phyloP scores from a whole-genome alignment of 2,797 vertebrate genomes.

The Otolemur crassicaudatus region DNA sequence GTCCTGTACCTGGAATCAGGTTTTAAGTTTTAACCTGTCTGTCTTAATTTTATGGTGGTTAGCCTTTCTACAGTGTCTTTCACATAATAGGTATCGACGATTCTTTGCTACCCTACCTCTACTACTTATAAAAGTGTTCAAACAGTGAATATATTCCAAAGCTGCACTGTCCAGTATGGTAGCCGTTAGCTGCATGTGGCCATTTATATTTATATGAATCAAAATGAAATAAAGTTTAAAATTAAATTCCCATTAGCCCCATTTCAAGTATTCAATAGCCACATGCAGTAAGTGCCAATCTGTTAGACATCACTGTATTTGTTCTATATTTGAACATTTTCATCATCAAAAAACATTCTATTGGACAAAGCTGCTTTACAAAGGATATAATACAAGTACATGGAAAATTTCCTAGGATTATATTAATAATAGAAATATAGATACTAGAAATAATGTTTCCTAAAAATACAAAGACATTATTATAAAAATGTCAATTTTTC shows the following conservation, averaged over 20 bases:
- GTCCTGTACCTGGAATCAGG: neutral
- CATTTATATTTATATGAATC: slow-evolving; percentile 33
- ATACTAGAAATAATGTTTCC: neutral
- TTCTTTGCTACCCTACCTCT: neutral
- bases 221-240: slow-evolving; percentile 26
- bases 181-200: neutral
- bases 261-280: neutral
- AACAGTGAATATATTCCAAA: neutral
- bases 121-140: slow-evolving; percentile 21
- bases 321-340: neutral
- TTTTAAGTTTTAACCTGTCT: slow-evolving; percentile 24
- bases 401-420: neutral
- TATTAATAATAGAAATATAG: slow-evolving; percentile 8
- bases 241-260: neutral
- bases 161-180: neutral
- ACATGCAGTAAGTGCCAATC: neutral
- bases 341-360: neutral
- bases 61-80: neutral
- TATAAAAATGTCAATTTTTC: slow-evolving; percentile 42
- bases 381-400: neutral
- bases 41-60: neutral
- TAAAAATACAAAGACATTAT: slow-evolving; percentile 30
- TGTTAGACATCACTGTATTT: neutral
- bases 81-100: neutral
- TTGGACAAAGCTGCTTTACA: neutral